Evolutionary conservation across 1,140 invertebrate species (phyloP).

Genomic region (Macrobrachium rosenbergii): DNA sequence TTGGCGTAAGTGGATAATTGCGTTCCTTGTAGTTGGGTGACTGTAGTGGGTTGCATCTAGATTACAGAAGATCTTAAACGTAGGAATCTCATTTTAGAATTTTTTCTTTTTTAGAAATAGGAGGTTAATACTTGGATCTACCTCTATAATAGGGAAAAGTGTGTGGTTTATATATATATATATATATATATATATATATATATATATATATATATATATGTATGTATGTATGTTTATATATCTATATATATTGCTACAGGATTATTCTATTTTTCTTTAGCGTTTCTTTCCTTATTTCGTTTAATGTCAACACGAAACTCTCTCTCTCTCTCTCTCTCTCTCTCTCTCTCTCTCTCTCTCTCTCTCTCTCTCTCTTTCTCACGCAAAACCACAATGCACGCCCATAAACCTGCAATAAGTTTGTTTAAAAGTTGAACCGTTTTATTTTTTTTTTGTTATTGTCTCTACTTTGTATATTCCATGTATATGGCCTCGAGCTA

Average conservation of each 20-base stretch:
- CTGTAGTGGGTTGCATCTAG: no score
- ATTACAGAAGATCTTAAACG: no score
- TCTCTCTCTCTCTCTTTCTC: neutral
- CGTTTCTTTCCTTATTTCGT: neutral
- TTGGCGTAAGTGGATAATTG: no score
- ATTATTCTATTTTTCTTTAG: neutral
- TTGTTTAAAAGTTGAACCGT: no score
- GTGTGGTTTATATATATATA: neutral
- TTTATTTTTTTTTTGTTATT: neutral
- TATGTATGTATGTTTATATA: no score
- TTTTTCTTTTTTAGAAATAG: no score
- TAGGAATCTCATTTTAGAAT: no score
- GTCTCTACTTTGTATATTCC: no score
- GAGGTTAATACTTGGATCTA: no score
- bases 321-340: slow-evolving; percentile 4
- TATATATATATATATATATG: neutral
- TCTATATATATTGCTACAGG: no score
- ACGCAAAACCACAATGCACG: neutral
- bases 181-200: neutral
- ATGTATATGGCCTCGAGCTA: no score
- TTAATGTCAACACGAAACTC: neutral
- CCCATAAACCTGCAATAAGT: neutral
- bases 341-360: slow-evolving; percentile 1
- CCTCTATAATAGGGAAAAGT: neutral
- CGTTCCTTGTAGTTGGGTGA: no score